A percentile compares a stretch with the other conserved stretches of the same genome.
phyloP scores from a whole-genome alignment of 2,888 invertebrate genomes.

The Corbicula japonica region DNA sequence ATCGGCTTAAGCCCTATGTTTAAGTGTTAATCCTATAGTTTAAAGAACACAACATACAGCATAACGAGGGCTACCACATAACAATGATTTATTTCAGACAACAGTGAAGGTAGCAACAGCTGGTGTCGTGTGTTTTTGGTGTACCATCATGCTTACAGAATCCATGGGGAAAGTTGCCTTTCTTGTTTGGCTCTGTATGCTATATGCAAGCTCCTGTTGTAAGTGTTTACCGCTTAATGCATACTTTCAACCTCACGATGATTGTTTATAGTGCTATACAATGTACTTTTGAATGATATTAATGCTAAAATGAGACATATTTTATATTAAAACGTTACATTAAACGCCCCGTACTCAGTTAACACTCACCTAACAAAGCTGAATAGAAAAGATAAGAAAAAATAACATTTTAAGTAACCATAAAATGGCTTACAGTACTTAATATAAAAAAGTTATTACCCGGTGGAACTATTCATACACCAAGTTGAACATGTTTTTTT shows the following conservation, averaged over 20 bases:
- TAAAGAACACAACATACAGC: no score
- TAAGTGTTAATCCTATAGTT: background rate
- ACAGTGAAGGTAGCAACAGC: constrained; percentile 31
- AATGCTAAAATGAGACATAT: background rate
- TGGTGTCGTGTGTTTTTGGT: constrained; percentile 33
- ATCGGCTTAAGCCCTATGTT: background rate
- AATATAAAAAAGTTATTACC: background rate
- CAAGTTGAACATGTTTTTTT: background rate
- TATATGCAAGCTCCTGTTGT: constrained; percentile 51
- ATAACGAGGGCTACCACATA: no score
- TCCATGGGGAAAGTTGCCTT: constrained; percentile 44
- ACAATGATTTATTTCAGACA: constrained; percentile 31
- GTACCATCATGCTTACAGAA: constrained; percentile 50
- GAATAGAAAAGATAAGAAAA: background rate
- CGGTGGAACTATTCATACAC: background rate
- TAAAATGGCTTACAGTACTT: background rate
- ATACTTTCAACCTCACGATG: background rate
- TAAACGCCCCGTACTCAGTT: background rate
- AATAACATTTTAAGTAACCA: background rate
- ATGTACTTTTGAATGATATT: background rate
- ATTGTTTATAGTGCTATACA: background rate
- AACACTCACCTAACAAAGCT: background rate
- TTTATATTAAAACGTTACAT: background rate
- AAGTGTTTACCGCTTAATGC: background rate
- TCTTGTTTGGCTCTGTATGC: constrained; percentile 57